A percentile compares a stretch with the other conserved stretches of the same genome.
Conservation (phyloP, 1,140 invertebrate genomes). For the Eumeta japonica region DNA sequence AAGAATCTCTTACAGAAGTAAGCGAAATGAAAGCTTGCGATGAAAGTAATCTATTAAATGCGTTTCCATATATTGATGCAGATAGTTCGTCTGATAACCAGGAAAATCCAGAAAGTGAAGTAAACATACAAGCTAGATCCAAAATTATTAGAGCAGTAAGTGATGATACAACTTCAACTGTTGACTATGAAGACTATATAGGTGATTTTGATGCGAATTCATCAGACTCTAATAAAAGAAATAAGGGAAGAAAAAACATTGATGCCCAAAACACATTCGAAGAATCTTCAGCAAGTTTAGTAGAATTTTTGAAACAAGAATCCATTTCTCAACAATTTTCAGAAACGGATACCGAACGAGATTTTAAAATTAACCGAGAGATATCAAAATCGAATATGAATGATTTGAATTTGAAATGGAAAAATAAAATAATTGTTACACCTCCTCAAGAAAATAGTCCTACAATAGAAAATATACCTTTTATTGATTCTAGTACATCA, state of each 20-base stretch:
- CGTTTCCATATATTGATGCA: slow-evolving; percentile 50
- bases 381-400: slow-evolving; percentile 28
- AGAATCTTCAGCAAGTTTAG: slow-evolving; percentile 49
- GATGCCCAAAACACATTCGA: slow-evolving; percentile 54
- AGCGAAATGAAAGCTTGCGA: slow-evolving; percentile 59
- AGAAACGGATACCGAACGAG: slow-evolving; percentile 38
- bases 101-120: slow-evolving; percentile 31
- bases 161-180: slow-evolving; percentile 63
- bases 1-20: slow-evolving; percentile 65
- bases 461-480: slow-evolving; percentile 51
- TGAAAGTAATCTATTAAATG: slow-evolving; percentile 46
- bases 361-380: slow-evolving; percentile 18
- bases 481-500: slow-evolving; percentile 45
- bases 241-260: slow-evolving; percentile 21
- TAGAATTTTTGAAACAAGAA: slow-evolving; percentile 53
- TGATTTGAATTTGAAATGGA: slow-evolving; percentile 49
- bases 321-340: slow-evolving; percentile 39
- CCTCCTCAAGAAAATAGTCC: slow-evolving; percentile 56
- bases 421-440: slow-evolving; percentile 57
- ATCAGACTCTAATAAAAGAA: slow-evolving; percentile 36
- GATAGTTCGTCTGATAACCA: slow-evolving; percentile 51
- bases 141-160: slow-evolving; percentile 51
- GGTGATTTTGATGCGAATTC: slow-evolving; percentile 42
- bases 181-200: slow-evolving; percentile 63
- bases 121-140: slow-evolving; percentile 17